These are phyloP conservation scores for Sceliomorpha sp. DNA, from an alignment of 2,888 invertebrate genomes.

Conservation along the genomic window DNA sequence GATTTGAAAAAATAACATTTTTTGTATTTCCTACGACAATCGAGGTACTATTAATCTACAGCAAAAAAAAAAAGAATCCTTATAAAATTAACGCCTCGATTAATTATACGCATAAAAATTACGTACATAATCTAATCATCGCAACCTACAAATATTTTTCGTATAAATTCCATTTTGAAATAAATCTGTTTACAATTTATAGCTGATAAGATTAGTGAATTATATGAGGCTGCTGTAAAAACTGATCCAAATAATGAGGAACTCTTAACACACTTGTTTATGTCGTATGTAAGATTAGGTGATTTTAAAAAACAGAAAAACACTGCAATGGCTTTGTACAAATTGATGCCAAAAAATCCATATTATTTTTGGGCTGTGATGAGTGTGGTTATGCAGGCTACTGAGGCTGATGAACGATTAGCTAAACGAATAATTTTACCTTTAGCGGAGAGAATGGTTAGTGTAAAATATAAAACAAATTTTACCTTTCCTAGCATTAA, in stretches of 20 bases:
- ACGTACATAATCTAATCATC: too few relatives aligned
- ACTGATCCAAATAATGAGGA: conserved; percentile 94
- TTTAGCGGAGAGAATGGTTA: conserved; percentile 96
- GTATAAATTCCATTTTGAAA: too few relatives aligned
- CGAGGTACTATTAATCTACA: too few relatives aligned
- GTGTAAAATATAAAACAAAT: conserved; percentile 72
- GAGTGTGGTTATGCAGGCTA: conserved; percentile 96
- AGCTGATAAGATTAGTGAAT: conserved; percentile 93
- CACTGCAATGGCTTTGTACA: conserved; percentile 94
- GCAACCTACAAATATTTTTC: too few relatives aligned
- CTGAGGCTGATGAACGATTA: conserved; percentile 75
- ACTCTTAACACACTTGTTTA: conserved; percentile 95
- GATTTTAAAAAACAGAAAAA: conserved; percentile 95
- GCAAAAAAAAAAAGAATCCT: too few relatives aligned
- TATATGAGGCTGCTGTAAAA: conserved; percentile 94
- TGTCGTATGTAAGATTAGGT: conserved; percentile 95
- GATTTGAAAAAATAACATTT: too few relatives aligned
- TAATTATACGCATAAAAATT: too few relatives aligned
- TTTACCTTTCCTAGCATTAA: conserved; percentile 1
- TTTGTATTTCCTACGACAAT: too few relatives aligned
- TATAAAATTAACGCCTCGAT: too few relatives aligned
- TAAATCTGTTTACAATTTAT: conserved; percentile 61
- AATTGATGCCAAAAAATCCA: conserved; percentile 94
- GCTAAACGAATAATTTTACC: conserved; percentile 87
- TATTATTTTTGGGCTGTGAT: conserved; percentile 99